phyloP scores from a whole-genome alignment of 2,113 vertebrate genomes.

The Prunella himalayana region DNA sequence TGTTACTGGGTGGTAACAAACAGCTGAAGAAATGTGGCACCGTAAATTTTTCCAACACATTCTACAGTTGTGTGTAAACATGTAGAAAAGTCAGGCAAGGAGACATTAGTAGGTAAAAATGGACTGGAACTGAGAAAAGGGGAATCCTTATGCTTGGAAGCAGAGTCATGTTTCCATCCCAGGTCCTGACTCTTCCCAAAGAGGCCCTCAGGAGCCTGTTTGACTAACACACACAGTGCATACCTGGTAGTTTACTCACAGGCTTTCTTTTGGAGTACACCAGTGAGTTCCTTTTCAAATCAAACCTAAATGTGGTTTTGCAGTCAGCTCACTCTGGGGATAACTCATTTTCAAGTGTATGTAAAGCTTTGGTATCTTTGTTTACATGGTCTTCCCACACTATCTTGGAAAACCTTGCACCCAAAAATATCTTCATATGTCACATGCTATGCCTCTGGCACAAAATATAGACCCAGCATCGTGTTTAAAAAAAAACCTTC shows the following conservation, averaged over 20 bases:
- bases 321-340: background rate
- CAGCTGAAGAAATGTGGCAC: background rate
- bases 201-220: background rate
- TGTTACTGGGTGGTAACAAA: background rate
- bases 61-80: background rate
- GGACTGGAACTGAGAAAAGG: background rate
- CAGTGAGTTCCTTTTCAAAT: background rate
- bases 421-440: background rate
- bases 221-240: background rate
- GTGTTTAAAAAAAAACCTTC: background rate
- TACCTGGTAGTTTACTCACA: background rate
- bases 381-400: background rate
- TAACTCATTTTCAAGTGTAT: background rate
- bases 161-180: fast-evolving
- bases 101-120: background rate
- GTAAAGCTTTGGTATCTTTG: background rate
- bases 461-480: background rate
- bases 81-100: background rate
- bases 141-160: background rate
- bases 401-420: background rate
- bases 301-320: background rate
- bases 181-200: background rate
- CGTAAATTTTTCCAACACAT: background rate
- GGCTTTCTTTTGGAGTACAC: background rate
- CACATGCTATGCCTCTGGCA: fast-evolving